Evolutionary conservation across 1,140 invertebrate species (phyloP).

Genomic region (Aphaenogaster rudis): DNA sequence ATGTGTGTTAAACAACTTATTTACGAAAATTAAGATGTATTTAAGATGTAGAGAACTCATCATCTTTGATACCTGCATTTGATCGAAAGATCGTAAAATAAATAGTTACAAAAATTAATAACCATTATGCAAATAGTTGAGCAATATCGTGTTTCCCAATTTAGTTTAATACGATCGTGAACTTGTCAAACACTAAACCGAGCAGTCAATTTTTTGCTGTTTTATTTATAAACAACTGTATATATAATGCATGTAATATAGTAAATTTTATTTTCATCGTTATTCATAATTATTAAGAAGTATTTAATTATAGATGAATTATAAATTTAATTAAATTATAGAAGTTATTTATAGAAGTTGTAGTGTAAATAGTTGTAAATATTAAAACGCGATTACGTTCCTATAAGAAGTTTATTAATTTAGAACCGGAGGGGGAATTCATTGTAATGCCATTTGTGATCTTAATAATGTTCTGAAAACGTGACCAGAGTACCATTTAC

Average conservation of each 20-base stretch:
- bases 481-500: background rate
- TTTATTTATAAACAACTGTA: background rate
- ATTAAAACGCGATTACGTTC: background rate
- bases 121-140: slow-evolving; percentile 13
- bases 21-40: background rate
- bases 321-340: background rate
- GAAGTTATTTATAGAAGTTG: background rate
- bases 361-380: background rate
- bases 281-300: background rate
- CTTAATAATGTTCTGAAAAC: background rate
- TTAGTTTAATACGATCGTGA: slow-evolving; percentile 10
- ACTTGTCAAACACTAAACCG: background rate
- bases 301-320: background rate
- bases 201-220: background rate
- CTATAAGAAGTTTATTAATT: background rate
- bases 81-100: background rate
- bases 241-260: no score
- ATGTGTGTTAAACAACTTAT: background rate
- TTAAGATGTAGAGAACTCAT: background rate
- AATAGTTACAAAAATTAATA: slow-evolving; percentile 32
- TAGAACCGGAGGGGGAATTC: background rate
- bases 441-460: background rate
- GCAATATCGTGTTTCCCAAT: slow-evolving; percentile 33
- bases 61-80: background rate
- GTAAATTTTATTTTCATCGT: background rate